phyloP scores from a whole-genome alignment of 1,140 invertebrate species.

The Bathynomus jamesi region DNA sequence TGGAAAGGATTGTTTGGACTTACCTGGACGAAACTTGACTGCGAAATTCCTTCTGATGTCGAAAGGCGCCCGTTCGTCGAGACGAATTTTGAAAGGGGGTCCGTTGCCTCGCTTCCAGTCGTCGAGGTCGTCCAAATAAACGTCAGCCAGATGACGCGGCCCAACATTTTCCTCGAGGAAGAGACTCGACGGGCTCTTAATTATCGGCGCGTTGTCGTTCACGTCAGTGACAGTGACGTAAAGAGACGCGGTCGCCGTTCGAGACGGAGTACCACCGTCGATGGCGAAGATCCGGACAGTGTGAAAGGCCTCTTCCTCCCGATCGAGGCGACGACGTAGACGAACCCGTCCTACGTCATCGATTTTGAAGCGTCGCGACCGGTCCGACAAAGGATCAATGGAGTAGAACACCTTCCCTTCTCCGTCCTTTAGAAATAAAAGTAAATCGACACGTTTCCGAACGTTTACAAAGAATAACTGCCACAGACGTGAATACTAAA shows the following conservation, averaged over 20 bases:
- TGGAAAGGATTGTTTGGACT: too few species aligned
- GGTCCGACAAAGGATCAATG: background rate
- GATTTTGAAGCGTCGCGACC: background rate
- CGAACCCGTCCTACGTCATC: background rate
- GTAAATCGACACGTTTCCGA: too few species aligned
- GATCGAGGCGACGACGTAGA: slow-evolving; percentile 6
- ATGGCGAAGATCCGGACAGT: background rate
- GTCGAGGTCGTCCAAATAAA: slow-evolving; percentile 7
- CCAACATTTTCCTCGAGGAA: slow-evolving; percentile 10
- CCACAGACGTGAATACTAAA: too few species aligned
- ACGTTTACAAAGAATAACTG: too few species aligned
- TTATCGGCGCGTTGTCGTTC: slow-evolving; percentile 9
- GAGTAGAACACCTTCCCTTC: background rate
- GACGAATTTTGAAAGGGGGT: slow-evolving; percentile 5
- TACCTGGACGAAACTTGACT: background rate
- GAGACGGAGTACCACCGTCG: background rate
- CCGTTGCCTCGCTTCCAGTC: slow-evolving; percentile 5
- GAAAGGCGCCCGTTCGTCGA: background rate
- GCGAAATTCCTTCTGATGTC: slow-evolving; percentile 1
- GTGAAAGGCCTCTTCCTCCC: background rate
- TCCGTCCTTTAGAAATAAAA: background rate
- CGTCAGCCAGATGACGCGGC: background rate
- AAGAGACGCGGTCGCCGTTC: slow-evolving; percentile 4
- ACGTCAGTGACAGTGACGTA: slow-evolving; percentile 4
- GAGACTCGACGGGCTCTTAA: background rate